Conservation (phyloP, 2,888 invertebrate species). For the Coecobrya sp. region DNA sequence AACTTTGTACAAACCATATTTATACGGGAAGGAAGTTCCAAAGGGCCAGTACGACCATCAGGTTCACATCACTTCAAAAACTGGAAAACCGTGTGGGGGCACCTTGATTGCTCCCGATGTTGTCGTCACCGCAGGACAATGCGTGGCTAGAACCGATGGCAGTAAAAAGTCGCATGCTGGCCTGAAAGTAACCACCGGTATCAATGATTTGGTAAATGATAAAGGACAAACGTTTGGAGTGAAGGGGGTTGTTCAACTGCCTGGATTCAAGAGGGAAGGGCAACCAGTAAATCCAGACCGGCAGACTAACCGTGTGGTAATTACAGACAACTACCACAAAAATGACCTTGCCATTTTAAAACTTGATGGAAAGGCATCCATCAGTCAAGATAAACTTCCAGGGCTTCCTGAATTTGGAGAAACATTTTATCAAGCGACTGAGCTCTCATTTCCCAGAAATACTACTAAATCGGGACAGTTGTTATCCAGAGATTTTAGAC, state of each 20-base stretch:
- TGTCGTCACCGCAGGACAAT: slow-evolving; percentile 66
- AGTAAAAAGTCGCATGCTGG: neutral
- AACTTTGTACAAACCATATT: slow-evolving; percentile 44
- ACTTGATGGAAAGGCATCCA: neutral
- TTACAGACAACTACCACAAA: slow-evolving; percentile 34
- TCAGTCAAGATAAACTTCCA: slow-evolving; percentile 12
- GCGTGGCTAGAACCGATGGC: slow-evolving; percentile 4
- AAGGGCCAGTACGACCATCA: slow-evolving; percentile 18
- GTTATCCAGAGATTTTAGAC: slow-evolving; percentile 12
- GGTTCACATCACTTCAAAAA: slow-evolving; percentile 29
- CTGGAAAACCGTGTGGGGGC: slow-evolving; percentile 41
- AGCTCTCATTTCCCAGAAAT: slow-evolving; percentile 43
- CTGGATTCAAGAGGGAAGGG: slow-evolving; percentile 7
- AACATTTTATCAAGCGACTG: neutral
- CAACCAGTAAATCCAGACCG: neutral
- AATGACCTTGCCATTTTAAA: slow-evolving; percentile 67
- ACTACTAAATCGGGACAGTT: neutral
- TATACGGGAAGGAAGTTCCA: slow-evolving; percentile 40
- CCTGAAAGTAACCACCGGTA: neutral
- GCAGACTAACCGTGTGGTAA: neutral
- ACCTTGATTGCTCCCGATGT: slow-evolving; percentile 10
- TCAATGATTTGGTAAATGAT: neutral
- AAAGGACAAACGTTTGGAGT: neutral
- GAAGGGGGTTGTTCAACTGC: neutral
- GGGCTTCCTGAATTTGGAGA: neutral